Base-by-base conservation (phyloP, 1,140 invertebrate species). In the Megalopta genalis region DNA sequence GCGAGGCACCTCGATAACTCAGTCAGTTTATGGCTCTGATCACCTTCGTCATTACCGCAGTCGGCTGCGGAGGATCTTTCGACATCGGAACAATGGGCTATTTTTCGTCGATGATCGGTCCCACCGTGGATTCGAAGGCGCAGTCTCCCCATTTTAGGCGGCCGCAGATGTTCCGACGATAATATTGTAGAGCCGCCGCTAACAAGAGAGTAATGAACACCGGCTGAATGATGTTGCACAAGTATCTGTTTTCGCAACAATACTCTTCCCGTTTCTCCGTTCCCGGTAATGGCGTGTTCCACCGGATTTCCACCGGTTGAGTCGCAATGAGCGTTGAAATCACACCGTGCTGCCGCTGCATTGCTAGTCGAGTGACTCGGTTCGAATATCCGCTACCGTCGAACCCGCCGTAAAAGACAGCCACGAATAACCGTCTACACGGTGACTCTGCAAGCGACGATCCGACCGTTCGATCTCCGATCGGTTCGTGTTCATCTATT, bases 221-320 rank as follows among this genome's bases (percentile, higher is more conserved):
- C 4, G 21, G 6, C 10, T 4, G 60, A 63, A 46, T 39, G 39
- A 21, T 65, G 64, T 42, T 49, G 25, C 65, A 39, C 72, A 39
- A 42, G 46, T 64, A 32, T n/a, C 32, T 46, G 18, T 64, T 46
- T 25, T 25, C 49, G 37, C 70, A 79, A 74, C 69, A 23, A 59
- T 73, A 23, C 32, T 65, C 59, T 57, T 57, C 62, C 39, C 27
- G 57, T 42, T 65, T 14, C 27, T 27, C 57, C 32, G 39, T 77
- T 59, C 77, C 16, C 62, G 21, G 76, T 64, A 52, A 71, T 54
- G 59, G 62, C 37, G 65, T 42, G 65, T 54, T 57, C 37, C 23
- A 77, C 74, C 80, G 80, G 80, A 81, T 81, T 71, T 77, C 76
- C 80, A 72, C 74, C 49, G 75, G 68, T 60, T 77, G 75, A 72